Percentiles rank a stretch among this genome's conserved stretches.
These are phyloP conservation scores for Drosophila lowei DNA, from an alignment of 1,140 invertebrate genomes.

Conservation along the genomic window DNA sequence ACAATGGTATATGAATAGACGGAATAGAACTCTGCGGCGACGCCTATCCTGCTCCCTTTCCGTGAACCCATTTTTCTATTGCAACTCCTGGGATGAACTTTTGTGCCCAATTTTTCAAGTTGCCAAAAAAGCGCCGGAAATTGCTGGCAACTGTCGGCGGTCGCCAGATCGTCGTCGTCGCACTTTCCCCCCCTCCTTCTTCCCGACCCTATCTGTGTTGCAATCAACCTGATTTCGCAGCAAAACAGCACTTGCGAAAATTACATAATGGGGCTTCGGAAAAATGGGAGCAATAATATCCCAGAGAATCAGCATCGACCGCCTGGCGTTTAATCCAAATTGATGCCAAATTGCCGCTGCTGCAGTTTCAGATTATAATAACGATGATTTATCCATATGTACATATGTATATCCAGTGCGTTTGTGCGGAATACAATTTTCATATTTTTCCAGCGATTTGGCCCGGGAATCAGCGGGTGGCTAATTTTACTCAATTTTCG, in stretches of 20 bases:
- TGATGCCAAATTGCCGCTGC: slow-evolving; percentile 62
- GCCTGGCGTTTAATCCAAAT: slow-evolving; percentile 27
- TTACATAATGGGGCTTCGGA: slow-evolving; percentile 32
- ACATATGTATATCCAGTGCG: not conserved
- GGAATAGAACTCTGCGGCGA: not conserved
- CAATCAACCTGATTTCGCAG: slow-evolving; percentile 49
- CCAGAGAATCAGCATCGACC: too few species aligned
- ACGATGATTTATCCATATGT: slow-evolving; percentile 31
- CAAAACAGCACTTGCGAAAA: slow-evolving; percentile 32
- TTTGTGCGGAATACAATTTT: slow-evolving; percentile 13
- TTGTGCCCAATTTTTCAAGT: slow-evolving; percentile 61
- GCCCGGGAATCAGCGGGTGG: slow-evolving; percentile 56
- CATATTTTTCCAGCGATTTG: slow-evolving; percentile 36
- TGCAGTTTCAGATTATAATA: slow-evolving; percentile 34
- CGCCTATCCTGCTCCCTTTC: slow-evolving; percentile 14
- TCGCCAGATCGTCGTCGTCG: slow-evolving; percentile 38
- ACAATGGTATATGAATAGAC: not conserved
- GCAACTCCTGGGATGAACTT: slow-evolving; percentile 54
- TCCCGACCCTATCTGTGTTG: slow-evolving; percentile 5
- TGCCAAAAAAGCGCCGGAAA: slow-evolving; percentile 58
- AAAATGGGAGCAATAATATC: slow-evolving; percentile 17
- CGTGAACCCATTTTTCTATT: not conserved
- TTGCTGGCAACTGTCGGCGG: slow-evolving; percentile 45
- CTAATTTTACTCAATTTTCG: slow-evolving; percentile 66
- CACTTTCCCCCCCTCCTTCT: not conserved